A percentile compares a stretch with the other conserved stretches of the same genome.
Evolutionary conservation across 2,888 invertebrate genomes (phyloP).

Genomic region (Therioaphis trifolii): DNA sequence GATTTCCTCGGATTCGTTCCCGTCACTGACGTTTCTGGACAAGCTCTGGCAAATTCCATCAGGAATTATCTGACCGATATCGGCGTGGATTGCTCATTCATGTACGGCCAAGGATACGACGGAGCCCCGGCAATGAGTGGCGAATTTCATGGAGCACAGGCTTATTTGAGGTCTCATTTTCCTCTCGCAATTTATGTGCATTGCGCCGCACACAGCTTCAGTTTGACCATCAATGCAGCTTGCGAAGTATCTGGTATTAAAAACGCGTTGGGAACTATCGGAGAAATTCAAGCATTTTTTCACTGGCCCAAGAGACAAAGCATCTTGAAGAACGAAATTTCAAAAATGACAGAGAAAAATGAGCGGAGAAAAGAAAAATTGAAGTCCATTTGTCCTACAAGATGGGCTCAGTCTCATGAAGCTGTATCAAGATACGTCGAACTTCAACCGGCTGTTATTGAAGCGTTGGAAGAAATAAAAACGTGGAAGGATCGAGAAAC

Average conservation of each 20-base stretch:
- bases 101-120: constrained; percentile 66
- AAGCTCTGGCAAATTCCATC: constrained; percentile 18
- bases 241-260: constrained; percentile 65
- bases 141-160: constrained; percentile 65
- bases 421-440: constrained; percentile 34
- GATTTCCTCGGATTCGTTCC: constrained; percentile 66
- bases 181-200: constrained; percentile 65
- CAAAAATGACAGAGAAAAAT: constrained; percentile 32
- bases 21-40: constrained; percentile 62
- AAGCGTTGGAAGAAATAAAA: constrained; percentile 37
- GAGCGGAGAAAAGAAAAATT: constrained; percentile 30
- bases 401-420: constrained; percentile 43
- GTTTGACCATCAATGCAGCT: constrained; percentile 65
- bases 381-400: constrained; percentile 42
- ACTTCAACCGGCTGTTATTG: constrained; percentile 45
- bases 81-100: constrained; percentile 64
- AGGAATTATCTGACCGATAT: constrained; percentile 51
- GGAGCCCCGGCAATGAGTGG: constrained; percentile 66
- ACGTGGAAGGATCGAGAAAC: constrained; percentile 41
- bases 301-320: constrained; percentile 30
- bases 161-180: constrained; percentile 62
- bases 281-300: constrained; percentile 28
- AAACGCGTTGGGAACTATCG: constrained; percentile 65
- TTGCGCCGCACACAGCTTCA: constrained; percentile 66
- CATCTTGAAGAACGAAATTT: constrained; percentile 36